These are phyloP conservation scores for Pegoplata infirma DNA, from an alignment of 2,888 invertebrate genomes.

Conservation along the genomic window DNA sequence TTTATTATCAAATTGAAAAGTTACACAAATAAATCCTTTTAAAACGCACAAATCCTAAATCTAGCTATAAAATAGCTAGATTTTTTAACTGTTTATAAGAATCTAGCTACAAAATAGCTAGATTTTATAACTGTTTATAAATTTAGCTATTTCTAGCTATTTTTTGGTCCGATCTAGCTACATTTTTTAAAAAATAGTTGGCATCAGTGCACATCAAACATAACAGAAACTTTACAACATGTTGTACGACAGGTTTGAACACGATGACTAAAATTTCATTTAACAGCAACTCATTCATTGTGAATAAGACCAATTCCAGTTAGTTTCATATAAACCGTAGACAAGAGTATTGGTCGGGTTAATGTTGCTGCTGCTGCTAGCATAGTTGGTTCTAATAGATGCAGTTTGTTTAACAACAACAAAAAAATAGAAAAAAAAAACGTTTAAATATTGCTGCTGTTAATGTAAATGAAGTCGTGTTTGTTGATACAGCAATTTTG, in stretches of 20 bases:
- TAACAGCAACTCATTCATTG: background rate
- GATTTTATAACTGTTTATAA: too few relatives aligned
- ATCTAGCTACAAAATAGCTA: too few relatives aligned
- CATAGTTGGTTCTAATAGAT: background rate
- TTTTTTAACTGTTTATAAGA: too few relatives aligned
- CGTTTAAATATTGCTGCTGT: background rate
- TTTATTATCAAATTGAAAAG: too few relatives aligned
- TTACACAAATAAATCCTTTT: too few relatives aligned
- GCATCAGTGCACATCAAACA: too few relatives aligned
- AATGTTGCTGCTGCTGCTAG: background rate
- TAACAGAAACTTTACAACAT: constrained; percentile 8
- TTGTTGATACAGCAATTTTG: background rate
- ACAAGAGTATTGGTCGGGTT: background rate
- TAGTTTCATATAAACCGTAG: constrained; percentile 30
- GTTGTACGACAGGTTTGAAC: background rate
- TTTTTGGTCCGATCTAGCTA: too few relatives aligned
- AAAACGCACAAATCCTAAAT: too few relatives aligned
- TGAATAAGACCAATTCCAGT: constrained; percentile 2
- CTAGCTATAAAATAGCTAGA: too few relatives aligned
- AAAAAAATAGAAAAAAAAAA: background rate
- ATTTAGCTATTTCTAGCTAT: too few relatives aligned
- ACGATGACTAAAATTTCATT: background rate
- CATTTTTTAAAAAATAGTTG: background rate
- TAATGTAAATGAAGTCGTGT: background rate
- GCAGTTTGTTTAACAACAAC: background rate